Evolutionary conservation across 2,888 invertebrate genomes (phyloP).

Genomic region (Hartigia nigra): DNA sequence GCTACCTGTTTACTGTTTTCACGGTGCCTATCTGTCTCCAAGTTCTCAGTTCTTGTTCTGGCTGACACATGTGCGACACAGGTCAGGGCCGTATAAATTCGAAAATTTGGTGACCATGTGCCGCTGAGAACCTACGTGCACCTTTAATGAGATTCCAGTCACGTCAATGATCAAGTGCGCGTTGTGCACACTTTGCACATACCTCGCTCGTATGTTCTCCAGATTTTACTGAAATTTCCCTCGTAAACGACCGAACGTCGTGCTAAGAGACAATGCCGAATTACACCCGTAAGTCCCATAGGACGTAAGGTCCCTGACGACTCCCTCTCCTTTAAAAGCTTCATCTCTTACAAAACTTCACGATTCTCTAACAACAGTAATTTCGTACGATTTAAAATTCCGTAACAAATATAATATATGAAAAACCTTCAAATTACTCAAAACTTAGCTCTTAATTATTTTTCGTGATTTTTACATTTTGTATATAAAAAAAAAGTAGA

Average conservation of each 20-base stretch:
- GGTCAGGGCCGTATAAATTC: constrained; percentile 20
- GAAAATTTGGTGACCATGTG: constrained; percentile 48
- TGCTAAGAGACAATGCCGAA: not conserved
- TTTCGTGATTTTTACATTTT: not conserved
- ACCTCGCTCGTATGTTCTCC: constrained; percentile 17
- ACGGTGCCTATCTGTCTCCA: constrained; percentile 22
- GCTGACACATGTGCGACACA: constrained; percentile 34
- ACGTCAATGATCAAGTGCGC: constrained; percentile 40
- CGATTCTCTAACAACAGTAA: not conserved
- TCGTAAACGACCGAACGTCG: not conserved
- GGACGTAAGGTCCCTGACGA: not conserved
- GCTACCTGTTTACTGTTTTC: constrained; percentile 39
- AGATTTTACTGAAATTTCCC: constrained; percentile 11
- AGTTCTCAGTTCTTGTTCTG: constrained; percentile 23
- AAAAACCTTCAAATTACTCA: not conserved
- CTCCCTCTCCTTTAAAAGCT: not conserved
- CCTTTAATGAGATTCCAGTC: constrained; percentile 52
- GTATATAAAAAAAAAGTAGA: not conserved
- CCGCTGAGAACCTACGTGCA: constrained; percentile 21
- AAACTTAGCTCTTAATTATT: not conserved
- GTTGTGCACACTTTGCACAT: constrained; percentile 7
- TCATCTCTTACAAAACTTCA: not conserved
- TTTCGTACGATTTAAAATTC: not conserved
- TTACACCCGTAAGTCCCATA: not conserved
- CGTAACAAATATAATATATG: not conserved